Base-by-base conservation (phyloP, 2,888 invertebrate genomes). In the Holacanthella duospinosa region DNA sequence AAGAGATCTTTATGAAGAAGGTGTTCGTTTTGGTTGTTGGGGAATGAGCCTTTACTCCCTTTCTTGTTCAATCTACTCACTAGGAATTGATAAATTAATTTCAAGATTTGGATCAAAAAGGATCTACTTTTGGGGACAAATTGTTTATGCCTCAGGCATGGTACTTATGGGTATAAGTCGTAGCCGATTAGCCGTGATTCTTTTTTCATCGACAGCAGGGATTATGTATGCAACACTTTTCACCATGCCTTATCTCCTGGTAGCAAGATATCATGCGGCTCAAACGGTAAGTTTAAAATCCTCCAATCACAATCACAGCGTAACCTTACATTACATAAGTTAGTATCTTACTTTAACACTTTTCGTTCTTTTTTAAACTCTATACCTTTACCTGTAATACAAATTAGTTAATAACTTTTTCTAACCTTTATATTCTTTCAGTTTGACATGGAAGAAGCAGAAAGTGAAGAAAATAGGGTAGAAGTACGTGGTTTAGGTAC, bases 161-260 rank as follows among this genome's bases (percentile, higher is more conserved):
- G 80, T 88, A 65, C 76, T 89, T 69, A 88, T 95, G 86, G 92
- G 90, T 0, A 74, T 86, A 6, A 83, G 86, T 0, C 74, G 88
- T 55, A 86, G 88, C 64, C 85, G 84, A 65, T 82, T 84, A 21
- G 89, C 89, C 2, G 92, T 93, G 0, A 85, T 93, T 53, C 75
- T 93, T 48, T 91, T 93, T 77, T 93, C 94, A 70, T 90, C 93
- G 84, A 87, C 92, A 0, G 93, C 95, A 1, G 95, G 96, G 1
- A 86, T 96, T 56, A 93, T 95, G 93, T 96, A 96, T 78, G 93
- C 95, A 19, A 95, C 95, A 0, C 82, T 96, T 28, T 96, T 96
- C 78, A 96, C 95, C 12, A 92, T 96, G 92, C 95, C 95, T 1
- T 96, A 94, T 75, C 80, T 95, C 43, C 81, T 96, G 61, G 85